Base-by-base conservation (phyloP, 1,140 invertebrate species). In the Drosophila chauvacae region DNA sequence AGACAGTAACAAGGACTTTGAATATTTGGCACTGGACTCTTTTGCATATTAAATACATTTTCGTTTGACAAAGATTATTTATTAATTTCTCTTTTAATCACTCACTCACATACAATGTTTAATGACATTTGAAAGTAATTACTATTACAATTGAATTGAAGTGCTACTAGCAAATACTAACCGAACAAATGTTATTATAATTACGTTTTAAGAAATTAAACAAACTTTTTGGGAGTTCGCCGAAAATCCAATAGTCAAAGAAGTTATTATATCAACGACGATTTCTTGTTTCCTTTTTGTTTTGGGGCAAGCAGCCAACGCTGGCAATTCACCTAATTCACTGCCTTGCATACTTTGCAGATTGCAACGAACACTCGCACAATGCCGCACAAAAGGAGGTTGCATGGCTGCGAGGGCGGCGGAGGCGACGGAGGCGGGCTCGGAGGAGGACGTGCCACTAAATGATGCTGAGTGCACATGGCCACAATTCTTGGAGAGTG, bases 381-480 rank as follows among this genome's bases (percentile, higher is more conserved):
- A 81, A 75, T 75, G 59, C 42, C 41, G 35, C 62, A 76, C 80
- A 77, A 48, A 61, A 77, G 69, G 47, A 62, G 75, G 75, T 39
- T 55, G 20, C 51, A 55, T 37, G 18, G 33, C 33, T 55, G 18
- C 51, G 30, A 33, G 26, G 10, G 28, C 3, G 28, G n/a, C 1
- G n/a, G 28, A 1, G 10, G n/a, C n/a, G n/a, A 3, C 3, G 23
- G 23, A 23, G 23, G 23, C 23, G 63, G 64, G 69, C 59, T 14
- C 33, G 51, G 33, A 9, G 60, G 42, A 48, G 75, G 64, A 71
- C 77, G 80, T 35, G 20, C 51, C 80, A 69, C 77, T 84, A 84
- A 84, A 85, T 85, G 81, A 85, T 79, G 77, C 77, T 85, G 81
- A 84, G 81, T 84, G 77, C 81, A 84, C 81, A 84, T 80, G 84